A percentile compares a stretch with the other conserved stretches of the same genome.
Evolutionary conservation across 2,888 invertebrate species (phyloP).

Genomic region (Eumacrocentrus americanus): DNA sequence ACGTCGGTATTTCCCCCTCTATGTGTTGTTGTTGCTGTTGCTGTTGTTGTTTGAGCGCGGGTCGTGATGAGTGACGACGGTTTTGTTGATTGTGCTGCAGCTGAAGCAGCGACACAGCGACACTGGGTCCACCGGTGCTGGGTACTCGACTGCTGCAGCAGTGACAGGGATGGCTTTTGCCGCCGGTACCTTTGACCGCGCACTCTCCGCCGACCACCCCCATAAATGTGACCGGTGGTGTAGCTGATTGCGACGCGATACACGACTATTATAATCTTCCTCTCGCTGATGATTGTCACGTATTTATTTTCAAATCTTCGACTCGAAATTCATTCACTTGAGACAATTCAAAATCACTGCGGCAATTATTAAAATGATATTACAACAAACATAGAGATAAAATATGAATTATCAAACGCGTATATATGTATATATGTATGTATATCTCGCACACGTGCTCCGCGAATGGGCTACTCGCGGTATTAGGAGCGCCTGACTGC

Average conservation of each 20-base stretch:
- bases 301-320: too few species aligned
- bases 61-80: constrained; percentile 37
- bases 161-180: constrained; percentile 56
- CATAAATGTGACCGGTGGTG: constrained; percentile 51
- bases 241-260: constrained; percentile 4
- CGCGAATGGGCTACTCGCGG: not conserved
- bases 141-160: constrained; percentile 51
- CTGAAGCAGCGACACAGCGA: constrained; percentile 39
- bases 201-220: constrained; percentile 59
- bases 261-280: constrained; percentile 5
- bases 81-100: constrained; percentile 40
- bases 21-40: constrained; percentile 38
- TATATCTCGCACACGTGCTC: not conserved
- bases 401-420: too few species aligned
- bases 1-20: constrained; percentile 35
- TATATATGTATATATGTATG: too few species aligned
- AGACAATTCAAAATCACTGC: not conserved
- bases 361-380: not conserved
- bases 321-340: too few species aligned
- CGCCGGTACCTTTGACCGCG: constrained; percentile 55
- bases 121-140: constrained; percentile 42
- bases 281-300: not conserved
- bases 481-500: constrained; percentile 30
- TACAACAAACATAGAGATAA: too few species aligned
- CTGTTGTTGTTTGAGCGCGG: constrained; percentile 38